Percentiles rank a stretch among this genome's conserved stretches.
Evolutionary conservation across 2,113 vertebrate species (phyloP).

Genomic region (Marcusenius ussheri): DNA sequence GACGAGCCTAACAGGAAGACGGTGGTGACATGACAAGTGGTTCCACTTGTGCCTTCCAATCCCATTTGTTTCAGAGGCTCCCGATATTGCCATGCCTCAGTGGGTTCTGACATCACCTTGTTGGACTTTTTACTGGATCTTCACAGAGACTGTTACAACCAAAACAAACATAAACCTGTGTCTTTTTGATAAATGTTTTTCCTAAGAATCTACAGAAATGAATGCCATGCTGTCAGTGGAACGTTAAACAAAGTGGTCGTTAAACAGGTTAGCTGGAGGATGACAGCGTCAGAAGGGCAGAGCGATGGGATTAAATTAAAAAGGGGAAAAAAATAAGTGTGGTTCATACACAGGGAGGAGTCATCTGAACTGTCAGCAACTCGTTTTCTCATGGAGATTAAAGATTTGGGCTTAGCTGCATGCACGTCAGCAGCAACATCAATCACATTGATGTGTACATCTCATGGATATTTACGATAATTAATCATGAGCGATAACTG

Average conservation of each 20-base stretch:
- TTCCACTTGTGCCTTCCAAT: background rate
- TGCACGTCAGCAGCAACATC: background rate
- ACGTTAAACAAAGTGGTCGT: background rate
- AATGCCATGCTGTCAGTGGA: background rate
- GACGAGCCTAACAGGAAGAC: background rate
- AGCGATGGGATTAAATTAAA: background rate
- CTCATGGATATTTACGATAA: constrained; percentile 1
- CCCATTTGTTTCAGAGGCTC: constrained; percentile 1
- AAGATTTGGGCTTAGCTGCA: background rate
- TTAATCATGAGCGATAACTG: background rate
- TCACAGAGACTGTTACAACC: background rate
- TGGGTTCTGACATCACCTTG: background rate
- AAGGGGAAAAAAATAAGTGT: background rate
- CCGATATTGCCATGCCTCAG: background rate
- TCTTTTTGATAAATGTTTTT: background rate
- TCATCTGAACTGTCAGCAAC: background rate
- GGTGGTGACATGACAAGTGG: background rate
- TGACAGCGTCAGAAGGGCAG: background rate
- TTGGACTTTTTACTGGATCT: background rate
- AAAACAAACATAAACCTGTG: background rate
- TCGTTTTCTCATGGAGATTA: background rate
- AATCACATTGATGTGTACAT: constrained; percentile 3
- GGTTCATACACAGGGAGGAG: background rate
- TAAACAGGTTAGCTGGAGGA: background rate
- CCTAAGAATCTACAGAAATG: background rate